Percentiles rank a stretch among this genome's conserved stretches.
Conservation (phyloP, 2,797 vertebrate genomes). For the Psittacula echo region DNA sequence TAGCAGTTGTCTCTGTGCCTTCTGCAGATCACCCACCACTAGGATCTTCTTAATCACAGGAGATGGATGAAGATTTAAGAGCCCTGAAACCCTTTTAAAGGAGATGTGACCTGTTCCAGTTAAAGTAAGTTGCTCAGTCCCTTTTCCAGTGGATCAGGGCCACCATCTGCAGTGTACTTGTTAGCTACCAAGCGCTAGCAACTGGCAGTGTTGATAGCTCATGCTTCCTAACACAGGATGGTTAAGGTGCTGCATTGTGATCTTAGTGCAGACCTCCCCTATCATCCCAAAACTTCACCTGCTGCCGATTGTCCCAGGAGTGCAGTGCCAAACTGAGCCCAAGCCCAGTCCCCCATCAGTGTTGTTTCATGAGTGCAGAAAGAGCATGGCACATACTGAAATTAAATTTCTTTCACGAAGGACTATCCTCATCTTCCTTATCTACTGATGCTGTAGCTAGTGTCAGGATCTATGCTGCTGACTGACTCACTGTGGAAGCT, state of each 20-base stretch:
- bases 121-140: background rate
- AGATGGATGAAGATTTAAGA: background rate
- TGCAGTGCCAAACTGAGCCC: background rate
- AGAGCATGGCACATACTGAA: background rate
- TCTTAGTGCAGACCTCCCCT: background rate
- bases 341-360: too few species aligned
- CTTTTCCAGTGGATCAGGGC: background rate
- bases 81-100: background rate
- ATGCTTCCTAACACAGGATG: background rate
- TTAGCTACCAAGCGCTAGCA: background rate
- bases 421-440: background rate
- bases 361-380: background rate
- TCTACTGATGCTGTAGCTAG: background rate
- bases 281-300: background rate
- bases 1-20: background rate
- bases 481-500: background rate
- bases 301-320: background rate
- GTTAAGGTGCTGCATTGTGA: background rate
- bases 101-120: background rate
- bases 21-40: background rate
- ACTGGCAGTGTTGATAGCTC: rapidly evolving
- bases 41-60: background rate
- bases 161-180: background rate
- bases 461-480: background rate
- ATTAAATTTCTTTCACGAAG: background rate